phyloP scores from a whole-genome alignment of 1,140 invertebrate genomes.

The Paraescarpia echinospica region DNA sequence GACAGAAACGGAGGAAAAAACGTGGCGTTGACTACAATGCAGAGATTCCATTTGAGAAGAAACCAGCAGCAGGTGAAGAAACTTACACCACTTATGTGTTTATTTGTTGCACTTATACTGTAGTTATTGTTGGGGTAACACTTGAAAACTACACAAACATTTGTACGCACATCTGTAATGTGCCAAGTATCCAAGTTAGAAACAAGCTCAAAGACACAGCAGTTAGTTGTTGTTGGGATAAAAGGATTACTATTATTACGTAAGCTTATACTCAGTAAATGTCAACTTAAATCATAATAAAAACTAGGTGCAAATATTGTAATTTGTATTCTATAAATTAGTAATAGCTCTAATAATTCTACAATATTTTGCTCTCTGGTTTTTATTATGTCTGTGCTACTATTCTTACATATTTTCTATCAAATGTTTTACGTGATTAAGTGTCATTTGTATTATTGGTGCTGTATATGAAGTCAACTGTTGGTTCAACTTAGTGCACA shows the following conservation, averaged over 20 bases:
- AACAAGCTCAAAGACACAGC: too few relatives aligned
- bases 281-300: not conserved
- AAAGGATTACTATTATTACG: not conserved
- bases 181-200: too few relatives aligned
- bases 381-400: not conserved
- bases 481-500: too few relatives aligned
- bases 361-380: not conserved
- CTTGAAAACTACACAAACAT: too few relatives aligned
- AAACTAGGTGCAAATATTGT: not conserved
- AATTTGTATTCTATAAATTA: not conserved
- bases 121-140: not conserved
- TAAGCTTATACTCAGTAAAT: not conserved
- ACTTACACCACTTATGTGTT: not conserved
- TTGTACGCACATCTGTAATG: too few relatives aligned
- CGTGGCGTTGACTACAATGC: conserved; percentile 92
- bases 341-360: not conserved
- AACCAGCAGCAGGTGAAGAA: conserved; percentile 70
- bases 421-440: not conserved
- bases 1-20: conserved; percentile 50
- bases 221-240: too few relatives aligned
- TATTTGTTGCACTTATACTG: not conserved
- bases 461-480: not conserved
- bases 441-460: not conserved
- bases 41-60: conserved; percentile 97
- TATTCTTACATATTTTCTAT: not conserved